phyloP scores from a whole-genome alignment of 2,113 vertebrate genomes.

The Pongo abelii region DNA sequence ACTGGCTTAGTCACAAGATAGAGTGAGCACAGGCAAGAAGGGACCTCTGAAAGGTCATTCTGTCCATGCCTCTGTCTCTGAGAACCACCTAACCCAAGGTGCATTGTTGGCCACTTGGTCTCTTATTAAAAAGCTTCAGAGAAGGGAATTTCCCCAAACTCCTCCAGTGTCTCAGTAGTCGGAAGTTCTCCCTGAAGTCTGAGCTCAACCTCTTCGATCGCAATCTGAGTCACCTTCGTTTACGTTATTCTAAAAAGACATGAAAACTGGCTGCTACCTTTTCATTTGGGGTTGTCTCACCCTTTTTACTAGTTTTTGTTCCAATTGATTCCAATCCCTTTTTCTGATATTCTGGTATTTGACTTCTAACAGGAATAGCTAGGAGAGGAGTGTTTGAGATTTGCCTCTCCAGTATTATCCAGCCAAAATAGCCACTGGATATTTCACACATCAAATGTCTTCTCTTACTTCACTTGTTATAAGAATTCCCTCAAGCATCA shows the following conservation, averaged over 20 bases:
- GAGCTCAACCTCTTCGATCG: background rate
- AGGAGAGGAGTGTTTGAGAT: background rate
- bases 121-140: background rate
- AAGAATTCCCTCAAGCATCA: background rate
- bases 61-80: background rate
- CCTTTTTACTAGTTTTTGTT: background rate
- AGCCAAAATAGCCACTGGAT: background rate
- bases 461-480: background rate
- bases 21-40: background rate
- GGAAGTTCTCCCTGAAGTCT: background rate
- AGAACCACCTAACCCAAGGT: background rate
- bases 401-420: background rate
- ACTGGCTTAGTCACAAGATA: background rate
- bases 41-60: background rate
- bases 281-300: background rate
- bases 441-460: background rate
- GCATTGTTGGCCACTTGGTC: background rate
- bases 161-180: background rate
- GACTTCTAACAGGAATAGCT: background rate
- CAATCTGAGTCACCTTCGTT: background rate
- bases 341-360: background rate
- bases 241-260: background rate
- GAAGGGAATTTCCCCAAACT: background rate
- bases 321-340: background rate
- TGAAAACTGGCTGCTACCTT: background rate